Base-by-base conservation (phyloP, 2,797 vertebrate species). In the Pteronotus mesoamericanus region DNA sequence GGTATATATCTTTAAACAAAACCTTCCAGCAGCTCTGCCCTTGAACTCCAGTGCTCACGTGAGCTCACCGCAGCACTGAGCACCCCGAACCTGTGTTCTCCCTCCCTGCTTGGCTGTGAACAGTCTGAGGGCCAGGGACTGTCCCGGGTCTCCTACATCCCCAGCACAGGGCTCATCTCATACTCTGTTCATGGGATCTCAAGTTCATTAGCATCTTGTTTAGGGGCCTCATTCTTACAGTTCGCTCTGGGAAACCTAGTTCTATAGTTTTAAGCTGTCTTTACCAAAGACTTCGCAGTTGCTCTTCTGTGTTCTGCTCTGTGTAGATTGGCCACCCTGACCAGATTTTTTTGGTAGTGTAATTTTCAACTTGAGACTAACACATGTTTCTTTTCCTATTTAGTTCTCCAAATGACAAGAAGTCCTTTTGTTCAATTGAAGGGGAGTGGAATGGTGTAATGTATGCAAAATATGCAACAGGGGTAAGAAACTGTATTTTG, bases 391-490 rank as follows among this genome's bases (percentile, higher is more conserved):
- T 91, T 98, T 94, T 97, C 96, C 79, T 96, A 0, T 98, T 95
- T 98, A 99, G 99, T 98, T 96, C 99, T 97, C 99, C 99, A 3
- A 99, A 99, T 97, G 99, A 99, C 97, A 99, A 99, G 99, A 99
- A 99, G 98, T 99, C 99, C 85, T 99, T 99, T 98, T 99, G 98
- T 98, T 99, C 99, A 80, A 98, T 99, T 94, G 99, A 99, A 98
- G 99, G 99, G 91, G 99, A 99, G 97, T 99, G 99, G 99, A 99
- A 99, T 48, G 99, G 99, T 95, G 98, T 99, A 96, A 99, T 99
- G 99, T 99, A 99, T 53, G 98, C 99, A 97, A 99, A 99, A 98
- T 99, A 98, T 98, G 98, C 99, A 72, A 99, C 99, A 66, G 99
- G 99, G 99, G 99, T 99, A 98, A 99, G 97, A 93, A 78, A 10